Base-by-base conservation (phyloP, 2,888 invertebrate species). In the Alentia gelatinosa region DNA sequence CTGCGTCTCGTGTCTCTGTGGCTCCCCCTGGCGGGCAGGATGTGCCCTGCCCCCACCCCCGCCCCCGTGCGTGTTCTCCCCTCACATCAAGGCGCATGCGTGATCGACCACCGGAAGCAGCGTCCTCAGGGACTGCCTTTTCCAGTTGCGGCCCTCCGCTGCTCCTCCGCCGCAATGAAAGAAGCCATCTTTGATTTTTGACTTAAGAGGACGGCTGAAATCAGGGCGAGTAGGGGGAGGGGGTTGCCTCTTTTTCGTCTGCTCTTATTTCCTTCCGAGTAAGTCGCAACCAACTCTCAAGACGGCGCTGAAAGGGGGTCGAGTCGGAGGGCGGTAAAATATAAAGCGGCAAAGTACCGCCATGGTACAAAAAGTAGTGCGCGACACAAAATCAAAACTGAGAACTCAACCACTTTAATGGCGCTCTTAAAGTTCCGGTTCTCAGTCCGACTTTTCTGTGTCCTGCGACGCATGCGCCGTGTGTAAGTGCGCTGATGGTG, bases 21-120 rank as follows among this genome's bases (percentile, higher is more conserved):
- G 12, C 56, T 19, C 56, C n/a, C 19, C 56, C 56, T 56, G 74
- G 74, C 30, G 74, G 74, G 74, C 74, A 33, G 74, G 30, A 74
- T 74, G 74, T 30, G 30, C 74, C 74, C 1, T 74, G 23, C 35
- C 79, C 79, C 37, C 37, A 23, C 39, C 75, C 35, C 35, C 39
- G 37, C 79, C 79, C 23, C 39, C 5, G 37, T 79, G 79, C 79
- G 79, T 79, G 79, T 39, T 19, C 35, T 1, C 3, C 15, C 35
- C 79, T 35, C 79, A 79, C 79, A 37, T 79, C 79, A 79, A 79
- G 79, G 39, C 79, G 79, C 79, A 79, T 79, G 79, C 79, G 79
- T 79, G 79, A 79, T 79, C 79, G 79, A 79, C 35, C 79, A 79
- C 79, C 79, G 79, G 79, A 79, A 79, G 79, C n/a, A 5, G 39